Base-by-base conservation (phyloP, 2,113 vertebrate species). In the Capreolus pygargus region DNA sequence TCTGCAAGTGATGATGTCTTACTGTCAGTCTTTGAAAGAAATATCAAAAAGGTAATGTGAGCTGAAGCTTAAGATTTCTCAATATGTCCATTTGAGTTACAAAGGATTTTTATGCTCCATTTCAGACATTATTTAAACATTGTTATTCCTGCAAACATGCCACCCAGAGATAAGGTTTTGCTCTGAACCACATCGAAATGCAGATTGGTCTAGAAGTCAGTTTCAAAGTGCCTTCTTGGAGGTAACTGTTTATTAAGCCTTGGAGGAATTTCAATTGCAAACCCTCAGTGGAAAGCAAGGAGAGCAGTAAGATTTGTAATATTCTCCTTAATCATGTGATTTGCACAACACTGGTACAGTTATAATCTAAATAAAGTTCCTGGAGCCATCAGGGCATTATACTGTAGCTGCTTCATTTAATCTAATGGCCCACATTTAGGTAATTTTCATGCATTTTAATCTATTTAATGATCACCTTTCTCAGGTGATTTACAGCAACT, bases 81-180 rank as follows among this genome's bases (percentile, higher is more conserved):
- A 93, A 96, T 98, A 85, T 95, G 98, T 98, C 98, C 98, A 95
- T 98, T 99, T 97, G 43, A 98, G 98, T 97, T 98, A 98, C 98
- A 98, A 99, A 98, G 98, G 97, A 97, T 97, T 98, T 98, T 97
- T 97, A 97, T 97, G 98, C 98, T 99, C 98, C 98, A 98, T 98
- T 99, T 98, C 98, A 98, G 98, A 96, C 98, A 98, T 98, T 99
- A 98, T 98, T 98, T 98, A 98, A 99, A 98, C 98, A 98, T 97
- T 99, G 99, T 98, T 99, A 99, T 99, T 99, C 98, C 98, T 97
- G 98, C 98, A 99, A 99, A 99, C 98, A 99, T 99, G 99, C 98
- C 99, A 98, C 95, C 67, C 95, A 93, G 98, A 98, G 99, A 99
- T 99, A 99, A 99, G 98, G 98, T 96, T 99, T 98, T 97, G 89